Percentiles rank a stretch among this genome's conserved stretches.
Evolutionary conservation across 30 jellyfish, hydroid and myxozoan genomes (phyloP).

Genomic region (Aurelia sp.): DNA sequence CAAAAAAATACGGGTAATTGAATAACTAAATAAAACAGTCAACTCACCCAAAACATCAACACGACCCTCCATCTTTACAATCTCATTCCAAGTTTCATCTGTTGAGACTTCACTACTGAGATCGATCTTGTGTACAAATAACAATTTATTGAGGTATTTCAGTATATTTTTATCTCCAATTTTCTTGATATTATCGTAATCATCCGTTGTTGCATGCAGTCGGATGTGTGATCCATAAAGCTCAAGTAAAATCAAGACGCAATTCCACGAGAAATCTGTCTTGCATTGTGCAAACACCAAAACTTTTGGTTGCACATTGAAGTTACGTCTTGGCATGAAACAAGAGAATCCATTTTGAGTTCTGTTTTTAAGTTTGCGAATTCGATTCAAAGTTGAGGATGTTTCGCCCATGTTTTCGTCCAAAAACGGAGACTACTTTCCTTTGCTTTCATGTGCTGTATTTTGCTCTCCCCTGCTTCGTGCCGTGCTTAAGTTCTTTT

Average conservation of each 20-base stretch:
- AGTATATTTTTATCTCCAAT: slow-evolving; percentile 51
- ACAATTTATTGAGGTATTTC: slow-evolving; percentile 34
- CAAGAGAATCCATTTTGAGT: slow-evolving; percentile 23
- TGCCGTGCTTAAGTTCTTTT: no score
- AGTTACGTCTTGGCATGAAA: not conserved
- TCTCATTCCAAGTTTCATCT: slow-evolving; percentile 16
- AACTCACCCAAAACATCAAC: slow-evolving; percentile 45
- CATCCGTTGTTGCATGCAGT: slow-evolving; percentile 61
- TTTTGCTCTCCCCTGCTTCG: no score
- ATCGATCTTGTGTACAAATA: slow-evolving; percentile 56
- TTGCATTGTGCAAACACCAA: slow-evolving; percentile 49
- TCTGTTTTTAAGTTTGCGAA: not conserved
- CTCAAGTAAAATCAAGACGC: slow-evolving; percentile 18
- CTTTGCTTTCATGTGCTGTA: no score
- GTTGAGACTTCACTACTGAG: slow-evolving; percentile 17
- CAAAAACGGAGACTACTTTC: not conserved
- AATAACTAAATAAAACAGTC: no score
- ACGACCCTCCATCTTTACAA: slow-evolving; percentile 24
- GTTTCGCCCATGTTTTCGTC: slow-evolving; percentile 13
- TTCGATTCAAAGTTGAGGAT: slow-evolving; percentile 4
- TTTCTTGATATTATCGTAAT: slow-evolving; percentile 29
- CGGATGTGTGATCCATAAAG: slow-evolving; percentile 17
- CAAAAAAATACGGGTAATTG: no score
- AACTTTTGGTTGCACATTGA: slow-evolving; percentile 6
- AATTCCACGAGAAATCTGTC: slow-evolving; percentile 14